Evolutionary conservation across 1,140 invertebrate genomes (phyloP), one percentile per base, ranked within the genome.

Genomic region (Armadillidium nasatum): DNA sequence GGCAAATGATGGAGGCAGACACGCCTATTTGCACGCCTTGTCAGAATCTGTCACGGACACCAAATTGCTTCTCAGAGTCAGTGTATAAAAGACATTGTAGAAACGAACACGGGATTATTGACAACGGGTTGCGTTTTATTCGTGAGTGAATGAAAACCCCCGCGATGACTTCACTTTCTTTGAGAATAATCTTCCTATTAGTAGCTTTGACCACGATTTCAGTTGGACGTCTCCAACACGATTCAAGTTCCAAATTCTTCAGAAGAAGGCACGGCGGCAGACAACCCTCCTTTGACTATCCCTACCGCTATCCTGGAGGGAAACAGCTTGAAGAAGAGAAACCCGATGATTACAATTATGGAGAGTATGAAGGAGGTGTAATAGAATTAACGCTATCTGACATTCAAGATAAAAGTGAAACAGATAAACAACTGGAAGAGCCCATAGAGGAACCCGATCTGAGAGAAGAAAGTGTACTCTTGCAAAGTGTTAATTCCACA

Each of bases 51-150:
- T 50, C 46, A 50, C 46, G 46, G n/a, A n/a, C n/a, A 9, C 15
- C 46, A 50, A 50, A 15, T 50, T 15, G 9, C 11, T 19, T 60
- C 50, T 15, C 11, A 15, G 50, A 60, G 50, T 60, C 50, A 60
- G 50, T 60, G 50, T 60, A 60, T 60, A 60, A 60, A 60, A 60
- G 50, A 60, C 50, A 15, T 60, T 60, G 50, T 60, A 13, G 50
- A 60, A 2, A 60, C 50, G 50, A 60, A 19, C 11, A 60, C 50
- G 19, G 11, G 50, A 19, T 13, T 15, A 60, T 60, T 60, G 50
- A 7, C 50, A 19, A 60, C 50, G 50, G 11, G 50, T 13, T 60
- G 1, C 7, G 33, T 33, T 60, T 60, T 19, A 7, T 60, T 13
- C 11, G 11, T 13, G 50, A 60, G 50, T 60, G 50, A 60, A 13